A percentile compares a stretch with the other conserved stretches of the same genome.
phyloP scores from a whole-genome alignment of 2,113 vertebrate species.

The Carassius carassius region DNA sequence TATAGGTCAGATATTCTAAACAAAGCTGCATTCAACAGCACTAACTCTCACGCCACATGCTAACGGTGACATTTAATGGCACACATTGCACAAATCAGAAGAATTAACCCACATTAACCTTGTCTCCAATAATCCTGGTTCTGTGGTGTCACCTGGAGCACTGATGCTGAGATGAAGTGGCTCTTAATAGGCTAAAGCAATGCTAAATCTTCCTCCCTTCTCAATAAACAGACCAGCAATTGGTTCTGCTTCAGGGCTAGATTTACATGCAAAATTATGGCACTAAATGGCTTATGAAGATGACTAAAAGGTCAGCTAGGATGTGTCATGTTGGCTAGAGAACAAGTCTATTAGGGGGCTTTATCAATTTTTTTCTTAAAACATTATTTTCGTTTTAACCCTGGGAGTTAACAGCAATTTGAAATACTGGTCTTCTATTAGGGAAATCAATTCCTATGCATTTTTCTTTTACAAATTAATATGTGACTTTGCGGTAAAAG shows the following conservation, averaged over 20 bases:
- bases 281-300: constrained; percentile 77
- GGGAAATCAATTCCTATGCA: constrained; percentile 47
- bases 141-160: constrained; percentile 57
- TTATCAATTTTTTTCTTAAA: constrained; percentile 71
- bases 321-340: constrained; percentile 71
- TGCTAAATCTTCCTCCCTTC: constrained; percentile 47
- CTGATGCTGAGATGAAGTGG: constrained; percentile 44
- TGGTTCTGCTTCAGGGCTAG: constrained; percentile 70
- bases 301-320: constrained; percentile 74
- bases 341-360: constrained; percentile 70
- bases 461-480: constrained; percentile 58
- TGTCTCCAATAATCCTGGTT: constrained; percentile 54
- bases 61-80: constrained; percentile 50
- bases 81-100: constrained; percentile 60
- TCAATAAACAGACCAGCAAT: constrained; percentile 69
- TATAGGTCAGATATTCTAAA: neutral
- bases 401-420: constrained; percentile 61
- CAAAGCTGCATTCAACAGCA: neutral
- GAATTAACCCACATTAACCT: constrained; percentile 73
- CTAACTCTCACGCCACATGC: neutral
- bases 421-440: constrained; percentile 66
- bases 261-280: constrained; percentile 72
- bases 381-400: constrained; percentile 72
- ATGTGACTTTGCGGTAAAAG: constrained; percentile 48
- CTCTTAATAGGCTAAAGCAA: constrained; percentile 54